Evolutionary conservation across 2,888 invertebrate genomes (phyloP).

Genomic region (Epiblema foenella): DNA sequence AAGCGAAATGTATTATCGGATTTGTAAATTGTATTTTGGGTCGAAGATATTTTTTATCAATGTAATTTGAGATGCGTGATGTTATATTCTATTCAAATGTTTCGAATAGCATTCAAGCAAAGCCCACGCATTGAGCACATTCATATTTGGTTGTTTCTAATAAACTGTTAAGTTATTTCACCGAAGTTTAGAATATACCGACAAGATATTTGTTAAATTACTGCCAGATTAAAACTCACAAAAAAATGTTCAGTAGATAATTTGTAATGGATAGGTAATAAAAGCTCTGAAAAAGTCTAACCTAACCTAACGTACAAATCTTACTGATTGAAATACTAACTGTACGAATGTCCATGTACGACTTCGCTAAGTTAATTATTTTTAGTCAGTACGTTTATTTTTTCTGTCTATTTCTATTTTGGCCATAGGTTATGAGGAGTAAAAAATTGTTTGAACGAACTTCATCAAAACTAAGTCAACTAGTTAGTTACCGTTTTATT

Average conservation of each 20-base stretch:
- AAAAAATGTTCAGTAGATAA: too few relatives aligned
- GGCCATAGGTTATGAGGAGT: too few relatives aligned
- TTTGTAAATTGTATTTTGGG: conserved; percentile 32
- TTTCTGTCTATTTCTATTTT: too few relatives aligned
- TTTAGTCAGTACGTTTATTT: too few relatives aligned
- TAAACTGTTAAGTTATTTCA: background rate
- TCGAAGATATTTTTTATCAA: conserved; percentile 1
- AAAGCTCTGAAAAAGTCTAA: too few relatives aligned
- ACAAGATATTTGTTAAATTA: background rate
- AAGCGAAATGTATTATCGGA: conserved; percentile 26
- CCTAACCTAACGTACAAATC: too few relatives aligned
- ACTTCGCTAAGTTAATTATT: too few relatives aligned
- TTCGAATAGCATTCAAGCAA: background rate
- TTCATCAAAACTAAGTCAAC: background rate
- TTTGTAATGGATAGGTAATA: too few relatives aligned
- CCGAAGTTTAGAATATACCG: background rate
- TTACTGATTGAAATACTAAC: too few relatives aligned
- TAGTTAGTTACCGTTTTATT: conserved; percentile 22
- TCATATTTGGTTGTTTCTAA: background rate
- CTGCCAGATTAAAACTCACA: background rate
- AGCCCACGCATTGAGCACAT: background rate
- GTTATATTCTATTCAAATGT: conserved; percentile 6
- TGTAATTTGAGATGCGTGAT: conserved; percentile 2
- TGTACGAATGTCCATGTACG: too few relatives aligned
- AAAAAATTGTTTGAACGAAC: too few relatives aligned